These are phyloP conservation scores for Malurus cyaneus DNA, from an alignment of 2,113 vertebrate genomes.

Conservation along the genomic window DNA sequence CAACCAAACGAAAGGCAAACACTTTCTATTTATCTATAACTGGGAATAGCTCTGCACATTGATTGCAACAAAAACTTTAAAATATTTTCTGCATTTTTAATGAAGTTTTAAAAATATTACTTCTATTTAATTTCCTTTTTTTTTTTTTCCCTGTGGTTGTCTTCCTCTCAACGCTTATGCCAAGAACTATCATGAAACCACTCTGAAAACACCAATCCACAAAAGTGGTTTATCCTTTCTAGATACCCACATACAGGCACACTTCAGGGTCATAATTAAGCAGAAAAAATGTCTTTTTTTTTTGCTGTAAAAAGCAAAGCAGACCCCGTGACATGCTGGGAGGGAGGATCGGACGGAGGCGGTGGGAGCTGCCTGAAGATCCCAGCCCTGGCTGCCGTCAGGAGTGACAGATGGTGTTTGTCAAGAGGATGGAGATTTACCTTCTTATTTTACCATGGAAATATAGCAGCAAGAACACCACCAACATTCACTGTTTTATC, in stretches of 20 bases:
- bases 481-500: not conserved
- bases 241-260: not conserved
- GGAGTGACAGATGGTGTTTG: conserved; percentile 39
- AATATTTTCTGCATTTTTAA: not conserved
- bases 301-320: not conserved
- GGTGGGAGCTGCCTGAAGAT: not conserved
- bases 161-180: not conserved
- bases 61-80: not conserved
- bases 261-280: not conserved
- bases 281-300: not conserved
- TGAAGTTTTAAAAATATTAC: not conserved
- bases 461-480: not conserved
- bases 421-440: conserved; percentile 21
- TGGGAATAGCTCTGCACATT: not conserved
- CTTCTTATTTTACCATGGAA: conserved; percentile 1
- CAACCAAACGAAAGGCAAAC: not conserved
- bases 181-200: fast-evolving
- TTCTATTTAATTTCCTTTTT: not conserved
- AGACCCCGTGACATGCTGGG: not conserved
- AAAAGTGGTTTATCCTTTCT: not conserved
- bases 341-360: not conserved
- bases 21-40: not conserved
- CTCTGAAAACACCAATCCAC: not conserved
- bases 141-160: not conserved
- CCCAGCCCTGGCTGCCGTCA: not conserved